Base-by-base conservation (phyloP, 1,140 invertebrate species). In the Palaemon carinicauda region DNA sequence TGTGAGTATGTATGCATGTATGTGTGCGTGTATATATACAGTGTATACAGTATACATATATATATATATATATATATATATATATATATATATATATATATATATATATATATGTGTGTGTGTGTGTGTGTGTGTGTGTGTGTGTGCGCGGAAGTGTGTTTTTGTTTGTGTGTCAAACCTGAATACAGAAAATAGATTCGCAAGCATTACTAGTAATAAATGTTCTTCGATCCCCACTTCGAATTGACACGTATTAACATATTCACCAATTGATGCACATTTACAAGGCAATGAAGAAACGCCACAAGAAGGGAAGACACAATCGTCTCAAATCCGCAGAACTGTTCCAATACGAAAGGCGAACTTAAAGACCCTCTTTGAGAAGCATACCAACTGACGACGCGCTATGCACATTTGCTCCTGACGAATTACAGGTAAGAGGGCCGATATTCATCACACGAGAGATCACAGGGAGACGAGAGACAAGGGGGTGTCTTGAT, bases 401-500 rank as follows among this genome's bases (percentile, higher is more conserved):
- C 71, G 74, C 81, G 53, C 50, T 54, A 52, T 21, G 31, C 71
- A 56, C 82, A 77, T 31, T 77, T 77, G 82, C 24, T 60, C 17
- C 27, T 75, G 29, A 83, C 33, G 74, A 71, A 83, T 83, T 52
- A 41, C 71, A 56, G n/a, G 78, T 53, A 71, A 53, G 69, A 65
- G 14, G 24, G 65, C 29, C 24, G 80, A 80, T 21, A 80, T 80
- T 86, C 77, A 86, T 78, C 31, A 17, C 33, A 31, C 4, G 69
- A 15, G n/a, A n/a, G 7, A 54, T 53, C 77, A 80, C 53, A 29
- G 73, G 65, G 80, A n/a, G 77, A 29, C 53, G 77, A 80, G 60
- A 74, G 53, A 50, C 65, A 19, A 71, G 75, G 33, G 33, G 33
- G 33, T n/a, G 27, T 78, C 84, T 86, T 80, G 84, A 86, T 86